These are phyloP conservation scores for Alouatta palliata DNA, from an alignment of 2,113 vertebrate species.

Conservation along the genomic window DNA sequence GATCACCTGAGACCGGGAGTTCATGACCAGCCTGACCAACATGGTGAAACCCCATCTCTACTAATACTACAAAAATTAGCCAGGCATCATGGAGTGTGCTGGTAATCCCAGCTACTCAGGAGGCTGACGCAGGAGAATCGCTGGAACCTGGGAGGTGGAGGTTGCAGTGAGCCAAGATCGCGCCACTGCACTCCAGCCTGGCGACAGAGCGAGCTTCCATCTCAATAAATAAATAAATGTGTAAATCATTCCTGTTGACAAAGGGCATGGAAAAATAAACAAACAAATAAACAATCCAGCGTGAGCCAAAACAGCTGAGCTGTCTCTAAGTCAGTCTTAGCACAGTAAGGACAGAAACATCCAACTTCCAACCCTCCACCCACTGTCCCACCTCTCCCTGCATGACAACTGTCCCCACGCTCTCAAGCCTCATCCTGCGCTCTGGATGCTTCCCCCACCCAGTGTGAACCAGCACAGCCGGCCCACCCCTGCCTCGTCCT, in stretches of 20 bases:
- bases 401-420: not conserved
- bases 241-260: too few relatives aligned
- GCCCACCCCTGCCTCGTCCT: not conserved
- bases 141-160: not conserved
- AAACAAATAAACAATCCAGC: too few relatives aligned
- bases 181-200: not conserved
- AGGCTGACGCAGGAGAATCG: not conserved
- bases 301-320: not conserved
- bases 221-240: not conserved
- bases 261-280: too few relatives aligned
- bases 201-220: not conserved
- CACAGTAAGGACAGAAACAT: not conserved
- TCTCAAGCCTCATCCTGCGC: not conserved
- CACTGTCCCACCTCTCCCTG: not conserved
- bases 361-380: not conserved
- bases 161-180: not conserved
- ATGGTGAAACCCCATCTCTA: too few relatives aligned
- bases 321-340: not conserved
- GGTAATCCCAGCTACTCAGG: too few relatives aligned
- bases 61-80: too few relatives aligned
- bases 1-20: too few relatives aligned
- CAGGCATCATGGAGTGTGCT: too few relatives aligned
- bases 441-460: not conserved
- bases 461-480: not conserved
- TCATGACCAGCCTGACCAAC: too few relatives aligned